A percentile compares a stretch with the other conserved stretches of the same genome.
Evolutionary conservation across 2,888 invertebrate genomes (phyloP).

Genomic region (Dasypogon diadema): DNA sequence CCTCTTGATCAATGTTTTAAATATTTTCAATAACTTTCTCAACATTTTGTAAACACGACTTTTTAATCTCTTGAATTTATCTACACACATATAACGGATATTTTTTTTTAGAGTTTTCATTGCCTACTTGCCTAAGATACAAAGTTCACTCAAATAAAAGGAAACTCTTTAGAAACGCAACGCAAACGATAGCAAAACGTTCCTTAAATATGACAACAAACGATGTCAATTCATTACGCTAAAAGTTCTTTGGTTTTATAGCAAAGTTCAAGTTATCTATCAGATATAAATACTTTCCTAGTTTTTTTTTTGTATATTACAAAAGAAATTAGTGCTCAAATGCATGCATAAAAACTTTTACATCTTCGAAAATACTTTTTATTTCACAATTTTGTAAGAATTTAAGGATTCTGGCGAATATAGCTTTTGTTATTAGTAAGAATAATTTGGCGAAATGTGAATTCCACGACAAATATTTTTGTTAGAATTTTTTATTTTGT

Average conservation of each 20-base stretch:
- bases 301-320: not conserved
- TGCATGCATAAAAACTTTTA: not conserved
- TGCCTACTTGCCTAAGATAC: not conserved
- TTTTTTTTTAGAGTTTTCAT: not conserved
- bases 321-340: not conserved
- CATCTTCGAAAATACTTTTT: not conserved
- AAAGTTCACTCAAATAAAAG: not conserved
- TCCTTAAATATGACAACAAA: constrained; percentile 21
- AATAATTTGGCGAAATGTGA: too few relatives aligned
- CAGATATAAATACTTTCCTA: not conserved
- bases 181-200: not conserved
- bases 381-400: too few relatives aligned
- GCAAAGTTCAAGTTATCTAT: constrained; percentile 19
- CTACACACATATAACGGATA: not conserved
- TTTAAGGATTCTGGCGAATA: too few relatives aligned
- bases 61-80: not conserved
- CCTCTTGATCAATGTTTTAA: not conserved
- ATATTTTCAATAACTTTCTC: not conserved
- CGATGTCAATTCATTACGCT: constrained; percentile 9
- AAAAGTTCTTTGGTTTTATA: constrained; percentile 20
- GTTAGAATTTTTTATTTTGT: too few relatives aligned
- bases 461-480: too few relatives aligned
- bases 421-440: too few relatives aligned
- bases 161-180: too few relatives aligned
- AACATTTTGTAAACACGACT: not conserved